Evolutionary conservation across 2,888 invertebrate genomes (phyloP), one percentile per base, ranked within the genome.

Genomic region (Apotomis betuletana): DNA sequence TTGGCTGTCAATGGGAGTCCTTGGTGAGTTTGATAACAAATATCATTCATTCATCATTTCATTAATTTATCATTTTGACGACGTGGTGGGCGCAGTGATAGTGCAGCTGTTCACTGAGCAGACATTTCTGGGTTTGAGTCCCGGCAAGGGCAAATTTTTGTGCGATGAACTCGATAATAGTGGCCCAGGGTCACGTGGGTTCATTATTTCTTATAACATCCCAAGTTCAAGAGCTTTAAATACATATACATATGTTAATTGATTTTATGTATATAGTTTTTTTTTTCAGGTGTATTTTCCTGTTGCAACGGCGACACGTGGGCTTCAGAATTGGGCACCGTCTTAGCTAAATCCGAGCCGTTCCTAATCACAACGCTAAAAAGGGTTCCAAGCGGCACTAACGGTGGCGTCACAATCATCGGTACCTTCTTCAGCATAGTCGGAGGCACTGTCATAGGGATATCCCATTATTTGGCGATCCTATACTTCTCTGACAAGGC

Each of bases 231-330:
- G 27, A 27, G 27, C 27, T 27, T 27, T 27, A 27, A 27, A 27
- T 27, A 27, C n/a, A n/a, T n/a, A n/a, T n/a, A n/a, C 15, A 15
- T 15, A 15, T 15, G 15, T 15, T 15, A 15, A 15, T 15, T 15
- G 15, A 15, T 15, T 15, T 15, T 15, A 15, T 0, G 15, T 15
- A 15, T 15, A 15, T 15, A 15, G 15, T 15, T 27, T 27, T 27
- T 73, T 27, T 62, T 85, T 84, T 55, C 85, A 96, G 96, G 96
- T 79, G 94, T 96, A 0, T 94, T 97, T 80, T 95, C 97, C 12
- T 97, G 97, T 82, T 96, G 96, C 78, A 97, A 96, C 85, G 98
- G 98, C 0, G 98, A 98, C 83, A 98, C 98, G 0, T 97, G 97
- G 96, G 97, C 98, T 62, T 98, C 97, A 52, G 98, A 98, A 90